These are phyloP conservation scores for Rhinatrema bivittatum DNA, from an alignment of 2,797 vertebrate genomes.

Conservation along the genomic window DNA sequence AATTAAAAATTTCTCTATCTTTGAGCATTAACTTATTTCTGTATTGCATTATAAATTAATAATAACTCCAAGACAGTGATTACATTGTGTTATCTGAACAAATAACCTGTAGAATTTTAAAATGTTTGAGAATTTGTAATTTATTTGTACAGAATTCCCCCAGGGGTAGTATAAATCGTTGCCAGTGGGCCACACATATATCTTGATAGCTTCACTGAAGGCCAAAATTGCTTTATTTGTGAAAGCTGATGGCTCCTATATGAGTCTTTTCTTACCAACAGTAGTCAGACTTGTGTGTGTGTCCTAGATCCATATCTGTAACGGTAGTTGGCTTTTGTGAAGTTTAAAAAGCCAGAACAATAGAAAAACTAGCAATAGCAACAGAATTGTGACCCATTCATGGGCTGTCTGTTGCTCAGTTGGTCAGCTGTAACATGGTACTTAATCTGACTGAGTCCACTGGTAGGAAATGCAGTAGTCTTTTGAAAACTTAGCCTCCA, in stretches of 20 bases:
- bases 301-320: neutral
- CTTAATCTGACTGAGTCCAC: neutral
- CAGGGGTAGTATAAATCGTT: no score
- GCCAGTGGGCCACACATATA: neutral
- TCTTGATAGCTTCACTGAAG: neutral
- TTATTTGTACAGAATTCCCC: no score
- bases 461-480: neutral
- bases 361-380: neutral
- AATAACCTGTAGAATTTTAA: no score
- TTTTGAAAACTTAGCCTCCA: fast-evolving
- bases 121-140: no score
- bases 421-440: neutral
- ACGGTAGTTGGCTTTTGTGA: neutral
- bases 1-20: no score
- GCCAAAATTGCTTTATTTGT: neutral
- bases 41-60: no score
- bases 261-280: conserved; percentile 7
- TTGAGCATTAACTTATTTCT: no score
- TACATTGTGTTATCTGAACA: no score
- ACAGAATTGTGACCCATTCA: conserved; percentile 1
- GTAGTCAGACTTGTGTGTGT: neutral
- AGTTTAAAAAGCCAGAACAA: conserved; percentile 9
- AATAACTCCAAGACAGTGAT: no score
- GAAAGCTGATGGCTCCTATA: neutral
- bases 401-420: conserved; percentile 28